Percentiles rank a stretch among this genome's conserved stretches.
Evolutionary conservation across 2,888 invertebrate genomes (phyloP).

Genomic region (Panzeria rudis): DNA sequence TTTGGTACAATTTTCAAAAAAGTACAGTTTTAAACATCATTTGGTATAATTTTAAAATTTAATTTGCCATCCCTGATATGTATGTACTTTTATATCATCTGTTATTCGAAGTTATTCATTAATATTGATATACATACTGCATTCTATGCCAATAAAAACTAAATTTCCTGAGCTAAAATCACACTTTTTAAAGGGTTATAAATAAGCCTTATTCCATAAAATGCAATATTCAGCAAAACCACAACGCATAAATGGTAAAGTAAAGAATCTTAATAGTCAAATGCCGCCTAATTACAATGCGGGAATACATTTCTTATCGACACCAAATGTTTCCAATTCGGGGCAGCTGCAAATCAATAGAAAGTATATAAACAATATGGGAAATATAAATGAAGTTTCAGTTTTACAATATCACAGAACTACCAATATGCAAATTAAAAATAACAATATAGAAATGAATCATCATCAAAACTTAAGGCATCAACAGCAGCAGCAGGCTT

Average conservation of each 20-base stretch:
- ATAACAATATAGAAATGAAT: constrained; percentile 29
- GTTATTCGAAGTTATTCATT: constrained; percentile 34
- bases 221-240: constrained; percentile 26
- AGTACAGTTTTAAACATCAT: no score
- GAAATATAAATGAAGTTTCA: constrained; percentile 41
- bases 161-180: background rate
- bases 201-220: background rate
- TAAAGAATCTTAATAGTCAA: constrained; percentile 14
- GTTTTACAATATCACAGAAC: constrained; percentile 40
- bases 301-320: constrained; percentile 18
- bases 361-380: constrained; percentile 43
- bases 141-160: constrained; percentile 9
- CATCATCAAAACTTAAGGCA: constrained; percentile 30
- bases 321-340: constrained; percentile 33
- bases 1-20: no score
- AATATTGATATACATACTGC: constrained; percentile 54
- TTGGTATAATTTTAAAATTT: no score
- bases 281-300: constrained; percentile 18
- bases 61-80: no score
- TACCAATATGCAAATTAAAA: constrained; percentile 25
- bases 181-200: background rate
- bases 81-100: constrained; percentile 27
- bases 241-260: constrained; percentile 26
- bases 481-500: constrained; percentile 29
- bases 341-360: constrained; percentile 51